Evolutionary conservation across 2,888 invertebrate species (phyloP), one percentile per base, ranked within the genome.

Genomic region (Pandemis corylana): DNA sequence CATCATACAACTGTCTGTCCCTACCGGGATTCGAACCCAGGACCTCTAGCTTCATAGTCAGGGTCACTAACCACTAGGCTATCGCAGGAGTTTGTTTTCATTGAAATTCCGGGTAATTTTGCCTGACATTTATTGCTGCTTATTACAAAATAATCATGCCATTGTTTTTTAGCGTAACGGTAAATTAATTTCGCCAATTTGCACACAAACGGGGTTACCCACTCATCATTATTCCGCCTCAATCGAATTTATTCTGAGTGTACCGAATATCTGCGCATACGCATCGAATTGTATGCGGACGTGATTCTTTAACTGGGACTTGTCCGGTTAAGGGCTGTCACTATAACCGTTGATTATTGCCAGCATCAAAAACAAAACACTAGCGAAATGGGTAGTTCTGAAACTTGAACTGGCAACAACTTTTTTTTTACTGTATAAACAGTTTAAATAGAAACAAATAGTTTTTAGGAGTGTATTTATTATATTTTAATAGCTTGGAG

Each of bases 221-320:
- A 49, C 72, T 46, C 44, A 65, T 68, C 79, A 77, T 74, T 79
- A 75, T 82, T 76, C 78, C 61, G 69, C 76, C 82, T 13, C 78
- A 82, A 59, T 28, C 53, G 69, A 77, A 79, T 78, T 77, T 81
- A 78, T 81, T 83, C 79, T 9, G 61, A 41, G 61, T 53, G 68
- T 61, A 61, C 74, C 69, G 69, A 66, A 74, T 70, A 61, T 70
- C 74, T 51, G 65, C 79, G 83, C 82, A 86, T 86, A 83, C 81
- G 80, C 82, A 88, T 87, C 88, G 83, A 86, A 88, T 89, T 86
- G 89, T 90, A 90, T 88, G 88, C 86, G 86, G 83, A 84, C 85
- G 82, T 85, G 84, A 82, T 84, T 82, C 81, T 84, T 81, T 86
- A 71, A 74, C 41, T 68, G 80, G 77, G 72, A 79, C 72, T 79